Evolutionary conservation across 2,888 invertebrate genomes (phyloP).

Genomic region (Lithodes maja): DNA sequence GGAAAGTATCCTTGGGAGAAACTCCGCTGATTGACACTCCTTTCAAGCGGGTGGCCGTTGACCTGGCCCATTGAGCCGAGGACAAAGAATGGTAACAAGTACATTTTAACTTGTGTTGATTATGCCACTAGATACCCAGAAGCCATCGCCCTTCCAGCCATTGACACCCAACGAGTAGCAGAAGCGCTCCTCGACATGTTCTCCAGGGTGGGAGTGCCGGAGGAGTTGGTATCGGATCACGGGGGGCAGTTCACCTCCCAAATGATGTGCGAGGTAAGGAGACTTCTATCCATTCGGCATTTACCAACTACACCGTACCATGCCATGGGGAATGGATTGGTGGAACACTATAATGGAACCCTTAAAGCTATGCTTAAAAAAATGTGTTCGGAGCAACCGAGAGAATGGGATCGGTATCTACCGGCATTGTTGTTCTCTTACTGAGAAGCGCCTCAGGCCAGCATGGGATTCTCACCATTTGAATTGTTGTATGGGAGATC

Average conservation of each 20-base stretch:
- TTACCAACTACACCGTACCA: slow-evolving; percentile 17
- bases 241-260: background rate
- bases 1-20: slow-evolving; percentile 12
- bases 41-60: slow-evolving; percentile 42
- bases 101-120: slow-evolving; percentile 15
- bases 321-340: background rate
- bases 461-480: slow-evolving; percentile 22
- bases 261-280: slow-evolving; percentile 12
- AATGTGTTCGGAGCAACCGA: slow-evolving; percentile 9
- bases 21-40: slow-evolving; percentile 25
- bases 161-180: background rate
- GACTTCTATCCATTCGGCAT: background rate
- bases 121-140: slow-evolving; percentile 29
- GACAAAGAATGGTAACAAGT: background rate
- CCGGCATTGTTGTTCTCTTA: slow-evolving; percentile 15
- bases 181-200: slow-evolving; percentile 7
- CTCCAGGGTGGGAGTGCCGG: slow-evolving; percentile 5
- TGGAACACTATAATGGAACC: slow-evolving; percentile 14
- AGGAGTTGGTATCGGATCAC: slow-evolving; percentile 2
- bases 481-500: slow-evolving; percentile 13
- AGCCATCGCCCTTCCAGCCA: background rate
- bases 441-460: background rate
- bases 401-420: slow-evolving; percentile 21
- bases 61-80: slow-evolving; percentile 32
- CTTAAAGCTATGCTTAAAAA: slow-evolving; percentile 9